A percentile compares a stretch with the other conserved stretches of the same genome.
These are phyloP conservation scores for Petaurus breviceps DNA, from an alignment of 2,113 vertebrate genomes.

Conservation along the genomic window DNA sequence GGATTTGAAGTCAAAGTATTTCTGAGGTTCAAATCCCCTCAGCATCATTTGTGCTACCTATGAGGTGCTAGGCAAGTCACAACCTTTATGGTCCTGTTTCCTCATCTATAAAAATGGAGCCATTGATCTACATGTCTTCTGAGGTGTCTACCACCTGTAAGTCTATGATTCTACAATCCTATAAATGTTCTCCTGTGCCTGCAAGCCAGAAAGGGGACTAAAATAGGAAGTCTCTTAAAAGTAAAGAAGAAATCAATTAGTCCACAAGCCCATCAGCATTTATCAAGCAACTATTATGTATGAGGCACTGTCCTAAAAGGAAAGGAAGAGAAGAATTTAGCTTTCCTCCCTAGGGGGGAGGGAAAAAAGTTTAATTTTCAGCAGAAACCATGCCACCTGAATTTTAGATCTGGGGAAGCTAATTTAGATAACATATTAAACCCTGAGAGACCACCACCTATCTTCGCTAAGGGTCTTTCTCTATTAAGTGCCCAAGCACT, in stretches of 20 bases:
- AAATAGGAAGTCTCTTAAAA: neutral
- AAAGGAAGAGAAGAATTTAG: slow-evolving; percentile 9
- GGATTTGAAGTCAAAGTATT: neutral
- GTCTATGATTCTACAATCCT: neutral
- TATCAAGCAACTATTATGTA: neutral
- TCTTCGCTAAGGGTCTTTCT: neutral
- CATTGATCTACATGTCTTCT: neutral
- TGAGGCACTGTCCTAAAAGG: neutral
- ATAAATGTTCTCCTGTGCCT: slow-evolving; percentile 16
- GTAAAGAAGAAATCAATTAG: neutral
- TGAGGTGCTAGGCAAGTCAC: neutral
- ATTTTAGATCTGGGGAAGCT: neutral
- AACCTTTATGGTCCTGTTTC: fast-evolving
- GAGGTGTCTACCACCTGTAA: neutral
- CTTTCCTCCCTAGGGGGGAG: neutral
- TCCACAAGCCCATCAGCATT: neutral
- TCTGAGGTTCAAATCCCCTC: neutral
- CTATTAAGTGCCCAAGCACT: neutral
- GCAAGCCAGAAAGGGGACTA: neutral
- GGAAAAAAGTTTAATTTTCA: slow-evolving; percentile 11
- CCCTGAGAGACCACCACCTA: neutral
- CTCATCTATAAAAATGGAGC: neutral
- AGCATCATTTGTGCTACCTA: neutral
- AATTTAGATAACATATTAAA: neutral
- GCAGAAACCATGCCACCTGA: slow-evolving; percentile 16